Evolutionary conservation across 2,113 vertebrate genomes (phyloP).

Genomic region (Aegithalos caudatus): DNA sequence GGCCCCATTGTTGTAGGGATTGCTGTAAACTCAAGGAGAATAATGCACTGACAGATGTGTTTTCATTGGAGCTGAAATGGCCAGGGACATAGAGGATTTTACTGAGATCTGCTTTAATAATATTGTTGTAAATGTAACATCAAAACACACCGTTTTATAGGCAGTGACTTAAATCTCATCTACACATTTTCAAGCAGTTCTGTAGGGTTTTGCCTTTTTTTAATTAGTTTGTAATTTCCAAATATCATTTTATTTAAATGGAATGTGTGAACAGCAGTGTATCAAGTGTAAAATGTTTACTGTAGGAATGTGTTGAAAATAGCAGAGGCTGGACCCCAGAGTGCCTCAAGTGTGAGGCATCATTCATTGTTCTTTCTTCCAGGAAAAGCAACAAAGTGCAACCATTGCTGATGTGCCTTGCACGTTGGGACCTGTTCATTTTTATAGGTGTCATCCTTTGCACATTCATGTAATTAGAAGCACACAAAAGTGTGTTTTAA

Average conservation of each 20-base stretch:
- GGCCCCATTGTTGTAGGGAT: neutral
- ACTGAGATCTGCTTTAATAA: neutral
- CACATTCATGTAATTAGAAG: neutral
- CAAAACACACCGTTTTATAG: neutral
- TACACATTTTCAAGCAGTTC: neutral
- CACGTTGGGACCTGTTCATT: neutral
- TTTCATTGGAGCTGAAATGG: neutral
- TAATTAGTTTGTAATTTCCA: neutral
- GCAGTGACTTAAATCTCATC: neutral
- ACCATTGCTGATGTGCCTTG: neutral
- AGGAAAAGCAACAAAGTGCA: neutral
- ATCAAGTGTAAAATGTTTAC: constrained; percentile 1
- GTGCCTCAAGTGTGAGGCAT: neutral
- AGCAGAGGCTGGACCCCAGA: neutral
- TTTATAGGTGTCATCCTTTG: neutral
- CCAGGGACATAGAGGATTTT: neutral
- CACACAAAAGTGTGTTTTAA: neutral
- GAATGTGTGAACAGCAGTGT: neutral
- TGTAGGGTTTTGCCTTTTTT: neutral
- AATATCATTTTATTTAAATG: neutral
- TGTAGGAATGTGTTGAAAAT: neutral
- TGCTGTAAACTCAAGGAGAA: neutral
- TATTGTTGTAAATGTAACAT: neutral
- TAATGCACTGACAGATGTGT: neutral
- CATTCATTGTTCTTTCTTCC: neutral